Evolutionary conservation across 1,140 invertebrate genomes (phyloP).

Genomic region (Archegozetes longisetosus): DNA sequence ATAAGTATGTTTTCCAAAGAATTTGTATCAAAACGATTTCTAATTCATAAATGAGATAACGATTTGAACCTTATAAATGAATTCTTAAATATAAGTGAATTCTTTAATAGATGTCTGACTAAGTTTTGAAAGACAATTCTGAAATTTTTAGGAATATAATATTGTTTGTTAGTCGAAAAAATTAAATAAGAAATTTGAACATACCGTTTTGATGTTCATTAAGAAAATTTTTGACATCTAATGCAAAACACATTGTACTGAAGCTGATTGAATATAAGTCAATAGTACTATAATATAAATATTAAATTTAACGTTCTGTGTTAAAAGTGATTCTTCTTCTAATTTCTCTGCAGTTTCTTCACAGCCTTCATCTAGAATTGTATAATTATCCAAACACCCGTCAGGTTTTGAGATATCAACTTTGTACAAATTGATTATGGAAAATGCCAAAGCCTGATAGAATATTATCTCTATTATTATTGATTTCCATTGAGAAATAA

Average conservation of each 20-base stretch:
- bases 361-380: background rate
- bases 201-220: background rate
- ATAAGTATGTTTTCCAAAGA: too few species aligned
- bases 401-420: background rate
- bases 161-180: too few species aligned
- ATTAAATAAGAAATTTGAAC: background rate
- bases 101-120: too few species aligned
- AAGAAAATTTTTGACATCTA: background rate
- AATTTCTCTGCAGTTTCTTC: background rate
- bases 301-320: background rate
- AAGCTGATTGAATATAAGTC: background rate
- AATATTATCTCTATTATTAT: background rate
- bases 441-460: background rate
- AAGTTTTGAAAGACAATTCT: too few species aligned
- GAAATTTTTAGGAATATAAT: too few species aligned
- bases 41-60: too few species aligned
- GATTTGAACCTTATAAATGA: too few species aligned
- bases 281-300: background rate
- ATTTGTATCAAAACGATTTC: too few species aligned
- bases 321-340: background rate
- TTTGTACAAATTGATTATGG: background rate
- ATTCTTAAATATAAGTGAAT: too few species aligned
- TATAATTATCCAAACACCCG: background rate
- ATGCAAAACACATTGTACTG: too few species aligned
- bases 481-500: background rate